Conservation (phyloP, 2,888 invertebrate genomes). For the Zaprionus bogoriensis region DNA sequence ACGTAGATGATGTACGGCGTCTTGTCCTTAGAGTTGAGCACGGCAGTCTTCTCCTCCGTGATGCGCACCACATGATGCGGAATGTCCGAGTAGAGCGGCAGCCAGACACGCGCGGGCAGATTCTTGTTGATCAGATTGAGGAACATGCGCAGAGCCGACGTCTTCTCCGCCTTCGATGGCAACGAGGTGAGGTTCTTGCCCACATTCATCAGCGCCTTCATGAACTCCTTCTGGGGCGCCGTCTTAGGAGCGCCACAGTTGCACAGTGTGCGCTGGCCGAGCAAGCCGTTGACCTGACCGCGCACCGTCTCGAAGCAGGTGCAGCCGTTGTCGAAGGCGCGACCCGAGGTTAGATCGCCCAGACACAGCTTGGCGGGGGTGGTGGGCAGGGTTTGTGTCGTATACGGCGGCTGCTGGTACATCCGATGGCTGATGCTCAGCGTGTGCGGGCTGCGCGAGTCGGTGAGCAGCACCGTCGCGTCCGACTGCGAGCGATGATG, state of each 20-base stretch:
- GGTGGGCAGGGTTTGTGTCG: slow-evolving; percentile 76
- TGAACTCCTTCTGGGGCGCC: slow-evolving; percentile 92
- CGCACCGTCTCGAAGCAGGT: slow-evolving; percentile 93
- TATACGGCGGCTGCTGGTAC: slow-evolving; percentile 79
- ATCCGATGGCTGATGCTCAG: slow-evolving; percentile 77
- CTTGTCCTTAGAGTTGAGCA: slow-evolving; percentile 95
- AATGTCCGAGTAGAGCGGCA: slow-evolving; percentile 92
- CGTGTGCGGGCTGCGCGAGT: slow-evolving; percentile 66
- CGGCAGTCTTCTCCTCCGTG: slow-evolving; percentile 98
- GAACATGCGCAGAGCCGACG: slow-evolving; percentile 95
- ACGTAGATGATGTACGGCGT: slow-evolving; percentile 99
- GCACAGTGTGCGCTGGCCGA: slow-evolving; percentile 90
- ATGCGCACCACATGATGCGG: slow-evolving; percentile 98
- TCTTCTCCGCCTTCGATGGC: slow-evolving; percentile 95
- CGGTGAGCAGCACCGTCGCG: slow-evolving; percentile 87
- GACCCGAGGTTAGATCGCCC: slow-evolving; percentile 96
- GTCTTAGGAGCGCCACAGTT: slow-evolving; percentile 92
- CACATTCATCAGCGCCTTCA: slow-evolving; percentile 93
- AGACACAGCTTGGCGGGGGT: slow-evolving; percentile 87
- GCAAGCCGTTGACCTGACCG: slow-evolving; percentile 88
- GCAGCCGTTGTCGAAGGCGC: slow-evolving; percentile 98
- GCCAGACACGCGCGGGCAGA: slow-evolving; percentile 98
- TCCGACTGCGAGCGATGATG: slow-evolving; percentile 92
- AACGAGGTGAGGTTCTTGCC: slow-evolving; percentile 92
- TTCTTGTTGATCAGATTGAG: slow-evolving; percentile 96